These are phyloP conservation scores for Tyto alba DNA, from an alignment of 2,113 vertebrate genomes.

Conservation along the genomic window DNA sequence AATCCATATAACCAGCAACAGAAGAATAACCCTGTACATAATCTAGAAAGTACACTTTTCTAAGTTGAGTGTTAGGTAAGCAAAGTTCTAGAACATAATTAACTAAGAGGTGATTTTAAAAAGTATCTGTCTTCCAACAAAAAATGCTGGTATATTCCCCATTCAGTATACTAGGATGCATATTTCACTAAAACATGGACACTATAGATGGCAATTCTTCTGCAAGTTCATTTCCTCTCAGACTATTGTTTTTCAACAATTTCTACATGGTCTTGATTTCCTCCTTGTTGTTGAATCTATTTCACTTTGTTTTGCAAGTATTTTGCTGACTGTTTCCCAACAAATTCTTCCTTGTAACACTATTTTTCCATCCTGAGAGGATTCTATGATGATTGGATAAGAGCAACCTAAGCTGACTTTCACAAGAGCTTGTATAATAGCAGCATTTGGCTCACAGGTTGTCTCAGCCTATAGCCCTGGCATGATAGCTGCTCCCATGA, in stretches of 20 bases:
- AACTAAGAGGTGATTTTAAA: neutral
- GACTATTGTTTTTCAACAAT: neutral
- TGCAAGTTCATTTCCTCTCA: neutral
- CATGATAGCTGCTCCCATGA: neutral
- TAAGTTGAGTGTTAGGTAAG: neutral
- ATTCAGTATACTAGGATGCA: neutral
- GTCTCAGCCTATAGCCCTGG: neutral
- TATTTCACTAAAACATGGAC: neutral
- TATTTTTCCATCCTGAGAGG: neutral
- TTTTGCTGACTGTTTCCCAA: neutral
- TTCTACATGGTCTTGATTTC: neutral
- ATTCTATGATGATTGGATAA: neutral
- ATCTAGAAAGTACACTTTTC: neutral
- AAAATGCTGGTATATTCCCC: neutral
- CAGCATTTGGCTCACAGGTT: neutral
- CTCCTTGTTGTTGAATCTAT: neutral
- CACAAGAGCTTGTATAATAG: neutral
- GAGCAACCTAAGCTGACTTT: neutral
- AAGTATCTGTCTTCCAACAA: neutral
- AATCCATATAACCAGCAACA: neutral
- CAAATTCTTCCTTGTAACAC: neutral
- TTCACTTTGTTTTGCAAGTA: neutral
- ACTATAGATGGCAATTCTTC: neutral
- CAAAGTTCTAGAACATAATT: neutral
- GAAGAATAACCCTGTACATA: neutral